Percentiles rank a stretch among this genome's conserved stretches.
phyloP scores from a whole-genome alignment of 2,113 vertebrate genomes.

The Mugil cephalus region DNA sequence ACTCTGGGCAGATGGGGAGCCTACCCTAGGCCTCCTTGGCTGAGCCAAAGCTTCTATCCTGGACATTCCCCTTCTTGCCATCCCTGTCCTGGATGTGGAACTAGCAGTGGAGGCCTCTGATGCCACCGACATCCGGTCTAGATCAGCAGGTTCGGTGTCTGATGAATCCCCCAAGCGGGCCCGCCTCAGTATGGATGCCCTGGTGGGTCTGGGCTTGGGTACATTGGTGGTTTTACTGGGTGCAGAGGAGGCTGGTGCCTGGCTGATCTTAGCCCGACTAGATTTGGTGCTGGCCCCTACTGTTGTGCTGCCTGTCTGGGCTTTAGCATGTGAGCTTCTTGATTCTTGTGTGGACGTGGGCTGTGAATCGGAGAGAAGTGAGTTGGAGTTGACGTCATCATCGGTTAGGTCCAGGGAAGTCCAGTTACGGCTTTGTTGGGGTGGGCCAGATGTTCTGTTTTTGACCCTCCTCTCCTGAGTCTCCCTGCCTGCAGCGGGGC shows the following conservation, averaged over 20 bases:
- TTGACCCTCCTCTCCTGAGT: constrained; percentile 89
- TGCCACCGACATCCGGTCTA: constrained; percentile 93
- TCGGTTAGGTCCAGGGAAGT: constrained; percentile 94
- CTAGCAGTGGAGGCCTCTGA: constrained; percentile 97
- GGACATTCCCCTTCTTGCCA: constrained; percentile 88
- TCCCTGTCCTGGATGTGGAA: constrained; percentile 93
- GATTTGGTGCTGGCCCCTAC: constrained; percentile 79
- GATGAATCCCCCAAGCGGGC: constrained; percentile 93
- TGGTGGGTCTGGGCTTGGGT: constrained; percentile 93
- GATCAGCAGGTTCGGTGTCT: constrained; percentile 91
- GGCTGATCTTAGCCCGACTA: constrained; percentile 72
- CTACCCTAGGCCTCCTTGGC: constrained; percentile 90
- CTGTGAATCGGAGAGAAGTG: constrained; percentile 92
- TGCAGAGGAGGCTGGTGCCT: constrained; percentile 45
- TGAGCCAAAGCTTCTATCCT: constrained; percentile 95
- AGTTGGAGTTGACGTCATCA: constrained; percentile 93
- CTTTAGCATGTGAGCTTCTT: constrained; percentile 85
- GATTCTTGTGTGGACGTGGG: constrained; percentile 88
- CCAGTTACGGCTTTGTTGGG: constrained; percentile 85
- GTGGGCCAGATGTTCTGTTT: constrained; percentile 83
- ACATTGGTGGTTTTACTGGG: constrained; percentile 85
- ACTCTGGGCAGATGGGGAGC: constrained; percentile 94
- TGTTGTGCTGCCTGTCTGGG: constrained; percentile 73
- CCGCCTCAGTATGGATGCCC: constrained; percentile 92
- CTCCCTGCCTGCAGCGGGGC: constrained; percentile 82